Percentiles rank a stretch among this genome's conserved stretches.
Conservation (phyloP, 2,888 invertebrate species). For the Drosophila kokeensis region DNA sequence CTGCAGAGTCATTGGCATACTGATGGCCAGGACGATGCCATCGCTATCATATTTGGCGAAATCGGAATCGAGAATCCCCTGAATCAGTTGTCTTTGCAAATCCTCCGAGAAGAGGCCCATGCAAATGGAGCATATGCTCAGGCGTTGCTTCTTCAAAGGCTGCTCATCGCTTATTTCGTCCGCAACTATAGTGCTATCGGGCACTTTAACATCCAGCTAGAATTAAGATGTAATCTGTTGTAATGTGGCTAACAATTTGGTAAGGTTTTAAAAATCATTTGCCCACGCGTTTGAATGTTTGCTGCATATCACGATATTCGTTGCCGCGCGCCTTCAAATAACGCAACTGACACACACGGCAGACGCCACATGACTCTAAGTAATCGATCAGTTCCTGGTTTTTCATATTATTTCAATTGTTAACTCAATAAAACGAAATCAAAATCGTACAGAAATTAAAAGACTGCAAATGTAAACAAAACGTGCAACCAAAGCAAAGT, state of each 20-base stretch:
- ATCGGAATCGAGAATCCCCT: slow-evolving; percentile 86
- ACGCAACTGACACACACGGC: slow-evolving; percentile 89
- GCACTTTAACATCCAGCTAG: slow-evolving; percentile 63
- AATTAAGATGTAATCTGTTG: slow-evolving; percentile 21
- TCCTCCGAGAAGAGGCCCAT: slow-evolving; percentile 89
- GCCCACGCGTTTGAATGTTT: slow-evolving; percentile 86
- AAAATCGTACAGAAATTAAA: slow-evolving; percentile 4
- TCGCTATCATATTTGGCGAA: slow-evolving; percentile 87
- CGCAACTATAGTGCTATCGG: slow-evolving; percentile 1
- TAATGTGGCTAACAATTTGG: not conserved
- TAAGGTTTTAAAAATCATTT: slow-evolving; percentile 21
- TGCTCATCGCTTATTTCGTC: slow-evolving; percentile 27
- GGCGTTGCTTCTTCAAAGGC: slow-evolving; percentile 85
- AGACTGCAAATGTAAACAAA: slow-evolving; percentile 49
- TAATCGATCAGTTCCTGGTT: slow-evolving; percentile 86
- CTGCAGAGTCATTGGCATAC: slow-evolving; percentile 89
- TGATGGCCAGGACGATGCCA: slow-evolving; percentile 89
- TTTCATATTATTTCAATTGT: slow-evolving; percentile 82
- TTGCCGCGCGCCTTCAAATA: slow-evolving; percentile 87
- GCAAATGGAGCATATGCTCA: slow-evolving; percentile 89
- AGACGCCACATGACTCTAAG: slow-evolving; percentile 87
- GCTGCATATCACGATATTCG: slow-evolving; percentile 86
- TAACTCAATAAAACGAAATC: slow-evolving; percentile 17
- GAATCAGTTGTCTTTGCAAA: slow-evolving; percentile 86
- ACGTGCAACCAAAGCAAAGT: slow-evolving; percentile 36